These are phyloP conservation scores for Conus canariensis DNA, from an alignment of 2,888 invertebrate genomes.

Conservation along the genomic window DNA sequence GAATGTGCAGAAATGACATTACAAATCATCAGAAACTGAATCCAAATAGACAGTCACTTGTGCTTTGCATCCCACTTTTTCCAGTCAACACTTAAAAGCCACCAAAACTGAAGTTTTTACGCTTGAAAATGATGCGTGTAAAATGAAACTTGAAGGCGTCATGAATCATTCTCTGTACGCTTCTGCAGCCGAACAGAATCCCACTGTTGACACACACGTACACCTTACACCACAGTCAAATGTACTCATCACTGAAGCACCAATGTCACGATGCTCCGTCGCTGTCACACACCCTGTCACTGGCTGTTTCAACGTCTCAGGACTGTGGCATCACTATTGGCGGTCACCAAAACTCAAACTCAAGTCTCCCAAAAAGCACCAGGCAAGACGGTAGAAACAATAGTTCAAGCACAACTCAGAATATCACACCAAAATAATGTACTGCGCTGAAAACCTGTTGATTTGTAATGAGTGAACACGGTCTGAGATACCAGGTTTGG, in stretches of 20 bases:
- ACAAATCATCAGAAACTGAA: too few species aligned
- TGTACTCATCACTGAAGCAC: too few species aligned
- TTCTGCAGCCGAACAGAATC: neutral
- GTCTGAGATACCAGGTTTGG: neutral
- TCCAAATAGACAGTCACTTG: neutral
- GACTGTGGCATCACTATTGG: neutral
- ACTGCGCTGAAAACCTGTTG: neutral
- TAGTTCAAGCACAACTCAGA: constrained; percentile 21
- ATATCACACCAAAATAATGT: neutral
- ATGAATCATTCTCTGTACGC: neutral
- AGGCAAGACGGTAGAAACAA: neutral
- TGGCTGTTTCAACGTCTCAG: too few species aligned
- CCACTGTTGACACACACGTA: neutral
- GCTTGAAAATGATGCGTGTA: neutral
- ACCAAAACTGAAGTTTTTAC: neutral
- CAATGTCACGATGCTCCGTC: too few species aligned
- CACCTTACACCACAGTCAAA: neutral
- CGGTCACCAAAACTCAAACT: neutral
- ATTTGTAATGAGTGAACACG: neutral
- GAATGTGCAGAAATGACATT: too few species aligned
- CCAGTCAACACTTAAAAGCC: neutral
- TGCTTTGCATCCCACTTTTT: neutral
- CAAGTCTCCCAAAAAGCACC: neutral
- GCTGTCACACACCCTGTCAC: too few species aligned
- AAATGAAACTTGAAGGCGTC: too few species aligned